Evolutionary conservation across 1,140 invertebrate species (phyloP), one percentile per base, ranked within the genome.

Genomic region (Doryteuthis pealeii): DNA sequence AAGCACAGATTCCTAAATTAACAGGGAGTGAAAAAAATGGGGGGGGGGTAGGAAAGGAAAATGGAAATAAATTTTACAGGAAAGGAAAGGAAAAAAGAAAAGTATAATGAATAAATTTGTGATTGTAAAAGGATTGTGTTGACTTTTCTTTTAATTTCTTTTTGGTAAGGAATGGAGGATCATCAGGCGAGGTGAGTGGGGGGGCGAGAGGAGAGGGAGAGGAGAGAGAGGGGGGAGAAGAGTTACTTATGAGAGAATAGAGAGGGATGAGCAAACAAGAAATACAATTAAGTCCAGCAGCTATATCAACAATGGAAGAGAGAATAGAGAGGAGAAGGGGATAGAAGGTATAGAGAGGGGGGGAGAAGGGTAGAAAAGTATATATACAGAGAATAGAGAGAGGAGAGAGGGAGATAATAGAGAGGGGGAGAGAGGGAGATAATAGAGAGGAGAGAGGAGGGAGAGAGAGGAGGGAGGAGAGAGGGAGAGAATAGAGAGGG

Each of bases 181-280:
- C 45, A 49, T 49, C 10, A 22, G 22, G 22, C 45, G 45, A 49
- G 12, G 22, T 49, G 45, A 49, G 1, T 49, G 12, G 22, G 12
- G 22, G 45, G 32, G 43, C 28, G 43, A n/a, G 75, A n/a, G 58
- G 18, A 18, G 28, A 45, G 26, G 43, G 26, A 32, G n/a, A 49
- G 30, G 69, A 33, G 35, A 67, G 5, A 68, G 69, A 67, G 32
- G 26, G 45, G 73, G 70, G 71, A 71, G 73, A 65, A 73, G 72
- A 74, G 54, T 14, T 66, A 58, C 14, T 67, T 33, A 71, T 67
- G 71, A n/a, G 54, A 71, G 77, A 35, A 70, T 70, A 72, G 68
- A 77, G 72, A 76, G 70, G 72, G 70, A 74, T 65, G 33, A 71
- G 72, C 43, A 73, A 49, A 73, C 49, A 71, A 43, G n/a, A n/a